phyloP scores from a whole-genome alignment of 1,140 invertebrate species.

The Asbolus verrucosus region DNA sequence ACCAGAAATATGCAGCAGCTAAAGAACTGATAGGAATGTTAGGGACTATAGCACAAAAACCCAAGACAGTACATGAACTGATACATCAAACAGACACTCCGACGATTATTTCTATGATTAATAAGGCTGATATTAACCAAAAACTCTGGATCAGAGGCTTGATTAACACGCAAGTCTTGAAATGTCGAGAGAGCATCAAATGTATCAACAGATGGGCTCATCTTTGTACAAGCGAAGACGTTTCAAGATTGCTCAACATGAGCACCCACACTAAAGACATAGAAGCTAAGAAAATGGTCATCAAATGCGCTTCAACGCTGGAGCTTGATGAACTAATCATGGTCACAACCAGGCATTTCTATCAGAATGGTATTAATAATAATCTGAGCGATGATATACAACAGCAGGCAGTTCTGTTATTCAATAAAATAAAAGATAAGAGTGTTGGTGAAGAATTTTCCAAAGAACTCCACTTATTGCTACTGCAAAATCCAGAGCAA shows the following conservation, averaged over 20 bases:
- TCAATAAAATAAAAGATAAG: constrained; percentile 58
- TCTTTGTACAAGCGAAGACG: constrained; percentile 57
- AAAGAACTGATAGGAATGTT: constrained; percentile 57
- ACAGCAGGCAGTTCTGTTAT: constrained; percentile 47
- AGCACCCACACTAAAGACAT: constrained; percentile 41
- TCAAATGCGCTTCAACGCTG: constrained; percentile 59
- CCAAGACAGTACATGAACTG: constrained; percentile 57
- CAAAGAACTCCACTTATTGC: constrained; percentile 55
- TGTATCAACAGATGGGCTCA: constrained; percentile 57
- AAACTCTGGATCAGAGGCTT: constrained; percentile 60
- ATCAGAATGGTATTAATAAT: constrained; percentile 53
- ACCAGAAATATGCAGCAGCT: constrained; percentile 56
- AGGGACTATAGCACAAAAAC: constrained; percentile 59
- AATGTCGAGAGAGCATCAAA: constrained; percentile 51
- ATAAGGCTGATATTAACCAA: constrained; percentile 57
- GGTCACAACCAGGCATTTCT: constrained; percentile 54
- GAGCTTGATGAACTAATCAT: constrained; percentile 47
- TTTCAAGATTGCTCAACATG: constrained; percentile 52
- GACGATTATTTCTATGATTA: constrained; percentile 57
- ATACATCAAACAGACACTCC: constrained; percentile 55
- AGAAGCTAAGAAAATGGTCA: constrained; percentile 51
- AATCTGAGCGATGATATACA: constrained; percentile 47
- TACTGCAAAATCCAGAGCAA: constrained; percentile 56
- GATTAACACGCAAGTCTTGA: constrained; percentile 56
- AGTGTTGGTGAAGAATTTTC: constrained; percentile 44